Evolutionary conservation across 2,888 invertebrate species (phyloP), one percentile per base, ranked within the genome.

Genomic region (Oligia fasciuncula): DNA sequence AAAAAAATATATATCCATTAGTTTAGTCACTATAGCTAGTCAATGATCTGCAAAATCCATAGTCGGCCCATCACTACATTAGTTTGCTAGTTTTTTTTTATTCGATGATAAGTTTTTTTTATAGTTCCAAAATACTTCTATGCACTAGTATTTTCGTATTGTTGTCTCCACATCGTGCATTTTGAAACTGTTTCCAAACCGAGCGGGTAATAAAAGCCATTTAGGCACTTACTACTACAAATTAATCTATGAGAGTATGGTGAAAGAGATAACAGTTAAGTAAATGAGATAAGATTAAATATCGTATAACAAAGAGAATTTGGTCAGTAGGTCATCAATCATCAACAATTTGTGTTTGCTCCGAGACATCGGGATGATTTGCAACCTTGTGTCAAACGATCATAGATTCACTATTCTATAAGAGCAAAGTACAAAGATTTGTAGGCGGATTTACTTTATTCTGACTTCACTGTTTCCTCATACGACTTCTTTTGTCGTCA

Each of bases 241-340:
- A 70, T 40, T 71, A 23, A 79, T 84, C 14, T 19, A 84, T 17
- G n/a, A 49, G 40, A 84, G 19, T 60, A 46, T 49, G 40, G 29
- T 54, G 23, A 63, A 83, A 46, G 23, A 78, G 81, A 81, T 80
- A 71, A 80, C 72, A 71, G 51, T 62, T 40, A 57, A 68, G 66
- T 70, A 80, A 80, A 85, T 69, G 8, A 85, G 85, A 83, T 76
- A 85, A 82, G 68, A 85, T 85, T 51, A 81, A 85, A 40, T 51
- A 60, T 51, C 72, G 13, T 63, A 29, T 29, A 85, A 81, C 51
- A 67, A 62, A 51, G 29, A 51, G 2, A 85, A 73, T 65, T 65
- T 46, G 83, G 76, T 69, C 43, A 85, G 40, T 85, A 51, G 76
- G 86, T 76, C 83, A 69, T 23, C 67, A 46, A n/a, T n/a, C n/a